Conservation (phyloP, 2,113 vertebrate genomes). For the Aegithalos caudatus region DNA sequence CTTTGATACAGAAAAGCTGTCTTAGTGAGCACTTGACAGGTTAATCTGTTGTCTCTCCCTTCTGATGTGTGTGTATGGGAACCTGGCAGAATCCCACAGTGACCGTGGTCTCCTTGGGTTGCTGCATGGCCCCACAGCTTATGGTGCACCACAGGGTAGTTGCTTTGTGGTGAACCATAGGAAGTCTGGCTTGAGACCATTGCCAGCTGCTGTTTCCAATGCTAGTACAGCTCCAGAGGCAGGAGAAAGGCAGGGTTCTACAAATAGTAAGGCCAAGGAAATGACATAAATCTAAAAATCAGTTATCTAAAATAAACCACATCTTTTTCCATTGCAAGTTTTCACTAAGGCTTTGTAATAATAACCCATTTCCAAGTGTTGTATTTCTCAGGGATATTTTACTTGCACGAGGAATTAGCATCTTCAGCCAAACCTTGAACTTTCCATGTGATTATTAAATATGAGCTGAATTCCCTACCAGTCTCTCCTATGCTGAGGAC, state of each 20-base stretch:
- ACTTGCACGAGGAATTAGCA: not conserved
- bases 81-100: not conserved
- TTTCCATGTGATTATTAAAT: not conserved
- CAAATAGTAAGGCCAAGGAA: not conserved
- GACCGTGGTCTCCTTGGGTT: rapidly evolving
- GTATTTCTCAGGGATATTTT: not conserved
- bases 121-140: not conserved
- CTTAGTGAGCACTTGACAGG: not conserved
- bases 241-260: not conserved
- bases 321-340: not conserved
- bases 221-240: not conserved
- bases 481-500: not conserved
- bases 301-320: not conserved
- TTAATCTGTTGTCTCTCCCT: not conserved
- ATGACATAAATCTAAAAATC: not conserved
- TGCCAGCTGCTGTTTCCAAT: not conserved
- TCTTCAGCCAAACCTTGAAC: not conserved
- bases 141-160: not conserved
- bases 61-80: not conserved
- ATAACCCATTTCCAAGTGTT: not conserved
- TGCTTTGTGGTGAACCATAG: slow-evolving; percentile 36
- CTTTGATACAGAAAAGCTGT: not conserved
- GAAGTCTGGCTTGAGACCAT: not conserved
- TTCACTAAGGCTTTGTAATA: not conserved
- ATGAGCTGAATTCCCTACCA: not conserved